Percentiles rank a stretch among this genome's conserved stretches.
These are phyloP conservation scores for Asobara japonica DNA, from an alignment of 1,140 invertebrate species.

Conservation along the genomic window DNA sequence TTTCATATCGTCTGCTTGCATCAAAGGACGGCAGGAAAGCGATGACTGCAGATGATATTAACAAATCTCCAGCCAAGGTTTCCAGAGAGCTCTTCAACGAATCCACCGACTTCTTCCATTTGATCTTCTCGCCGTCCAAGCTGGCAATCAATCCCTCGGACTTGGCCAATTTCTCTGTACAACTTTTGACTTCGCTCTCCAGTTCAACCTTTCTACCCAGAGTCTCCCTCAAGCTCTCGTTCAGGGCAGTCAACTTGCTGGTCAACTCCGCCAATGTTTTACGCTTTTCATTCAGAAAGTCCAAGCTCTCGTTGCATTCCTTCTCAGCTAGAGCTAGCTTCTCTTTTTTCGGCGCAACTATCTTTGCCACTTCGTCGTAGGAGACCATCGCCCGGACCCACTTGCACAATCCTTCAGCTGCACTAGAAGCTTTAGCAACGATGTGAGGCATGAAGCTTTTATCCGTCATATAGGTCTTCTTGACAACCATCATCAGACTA, in stretches of 20 bases:
- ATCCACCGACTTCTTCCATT: conserved; percentile 72
- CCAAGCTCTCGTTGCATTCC: conserved; percentile 71
- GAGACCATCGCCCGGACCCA: conserved; percentile 81
- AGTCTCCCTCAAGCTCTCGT: conserved; percentile 65
- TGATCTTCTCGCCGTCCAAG: conserved; percentile 75
- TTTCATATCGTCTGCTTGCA: conserved; percentile 61
- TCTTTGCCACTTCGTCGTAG: conserved; percentile 77
- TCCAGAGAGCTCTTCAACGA: conserved; percentile 69
- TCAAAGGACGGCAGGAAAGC: conserved; percentile 75
- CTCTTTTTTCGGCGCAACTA: conserved; percentile 73
- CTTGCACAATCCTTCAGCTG: conserved; percentile 78
- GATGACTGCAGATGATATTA: conserved; percentile 74
- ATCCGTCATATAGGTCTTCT: conserved; percentile 74
- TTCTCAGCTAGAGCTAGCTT: conserved; percentile 70
- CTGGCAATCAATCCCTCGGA: conserved; percentile 74
- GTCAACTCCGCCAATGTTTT: conserved; percentile 69
- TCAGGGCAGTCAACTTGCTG: conserved; percentile 69
- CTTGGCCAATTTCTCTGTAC: conserved; percentile 75
- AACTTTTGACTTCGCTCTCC: conserved; percentile 61
- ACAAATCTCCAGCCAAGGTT: conserved; percentile 73
- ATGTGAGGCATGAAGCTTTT: conserved; percentile 75
- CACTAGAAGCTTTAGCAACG: conserved; percentile 77
- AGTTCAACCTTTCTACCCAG: conserved; percentile 69
- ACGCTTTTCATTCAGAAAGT: conserved; percentile 72
- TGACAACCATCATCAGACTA: conserved; percentile 72